These are phyloP conservation scores for Xenopus borealis DNA, from an alignment of 2,113 vertebrate genomes.

Conservation along the genomic window DNA sequence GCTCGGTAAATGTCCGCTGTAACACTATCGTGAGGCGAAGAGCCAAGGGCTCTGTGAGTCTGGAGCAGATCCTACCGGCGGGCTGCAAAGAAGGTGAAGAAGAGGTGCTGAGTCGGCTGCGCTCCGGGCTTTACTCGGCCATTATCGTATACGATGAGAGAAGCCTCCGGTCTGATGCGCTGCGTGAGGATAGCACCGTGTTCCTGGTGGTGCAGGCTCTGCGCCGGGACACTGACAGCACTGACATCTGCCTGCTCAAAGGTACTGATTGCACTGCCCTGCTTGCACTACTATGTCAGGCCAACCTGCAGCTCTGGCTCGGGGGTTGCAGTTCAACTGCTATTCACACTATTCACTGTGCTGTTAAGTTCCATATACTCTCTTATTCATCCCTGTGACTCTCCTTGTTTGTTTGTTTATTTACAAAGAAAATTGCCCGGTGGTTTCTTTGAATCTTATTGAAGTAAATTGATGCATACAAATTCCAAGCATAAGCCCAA, in stretches of 20 bases:
- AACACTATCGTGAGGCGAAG: conserved; percentile 88
- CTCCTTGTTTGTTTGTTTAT: no score
- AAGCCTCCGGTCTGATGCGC: conserved; percentile 72
- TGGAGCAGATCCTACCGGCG: conserved; percentile 88
- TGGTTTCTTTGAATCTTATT: no score
- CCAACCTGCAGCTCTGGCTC: no score
- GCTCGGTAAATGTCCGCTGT: conserved; percentile 87
- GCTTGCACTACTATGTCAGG: background rate
- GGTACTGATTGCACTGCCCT: conserved; percentile 62
- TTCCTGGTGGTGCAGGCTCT: conserved; percentile 80
- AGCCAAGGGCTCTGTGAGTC: conserved; percentile 81
- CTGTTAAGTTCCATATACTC: no score
- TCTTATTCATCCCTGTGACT: no score
- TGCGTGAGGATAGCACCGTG: conserved; percentile 87
- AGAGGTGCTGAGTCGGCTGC: conserved; percentile 77
- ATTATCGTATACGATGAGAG: conserved; percentile 91
- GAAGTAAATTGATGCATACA: no score
- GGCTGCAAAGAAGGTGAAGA: conserved; percentile 80
- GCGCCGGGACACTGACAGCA: conserved; percentile 70
- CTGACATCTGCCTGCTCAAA: conserved; percentile 75
- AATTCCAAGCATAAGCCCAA: no score
- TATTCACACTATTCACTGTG: no score
- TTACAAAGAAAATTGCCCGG: no score
- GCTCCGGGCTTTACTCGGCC: conserved; percentile 82
- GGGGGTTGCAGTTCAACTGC: no score